phyloP scores from a whole-genome alignment of 2,888 invertebrate species.

The Notodonta ziczac region DNA sequence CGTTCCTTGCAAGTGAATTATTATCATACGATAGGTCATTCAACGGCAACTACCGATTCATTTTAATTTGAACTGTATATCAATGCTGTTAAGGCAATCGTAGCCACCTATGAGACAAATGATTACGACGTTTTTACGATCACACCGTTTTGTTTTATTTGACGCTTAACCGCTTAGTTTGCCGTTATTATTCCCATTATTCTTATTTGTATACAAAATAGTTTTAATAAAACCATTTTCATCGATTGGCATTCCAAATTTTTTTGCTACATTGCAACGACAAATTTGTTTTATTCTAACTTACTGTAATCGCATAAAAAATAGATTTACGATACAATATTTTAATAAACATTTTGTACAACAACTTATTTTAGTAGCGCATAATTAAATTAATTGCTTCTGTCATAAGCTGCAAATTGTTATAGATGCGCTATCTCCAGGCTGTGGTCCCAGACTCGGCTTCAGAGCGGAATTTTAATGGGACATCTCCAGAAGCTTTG shows the following conservation, averaged over 20 bases:
- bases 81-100: slow-evolving; percentile 18
- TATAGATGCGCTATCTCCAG: background rate
- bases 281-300: too few species aligned
- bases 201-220: too few species aligned
- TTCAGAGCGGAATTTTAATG: slow-evolving; percentile 42
- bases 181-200: too few species aligned
- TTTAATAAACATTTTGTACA: background rate
- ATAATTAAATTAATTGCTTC: background rate
- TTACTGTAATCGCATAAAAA: too few species aligned
- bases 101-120: slow-evolving; percentile 14
- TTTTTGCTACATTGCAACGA: too few species aligned
- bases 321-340: too few species aligned
- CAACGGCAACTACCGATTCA: slow-evolving; percentile 14
- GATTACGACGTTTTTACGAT: slow-evolving; percentile 29
- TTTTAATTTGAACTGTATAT: slow-evolving; percentile 18
- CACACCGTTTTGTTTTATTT: slow-evolving; percentile 32
- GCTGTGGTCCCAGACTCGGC: too few species aligned
- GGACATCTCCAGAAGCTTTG: slow-evolving; percentile 41
- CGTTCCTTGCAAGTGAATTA: slow-evolving; percentile 14
- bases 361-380: background rate
- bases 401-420: background rate
- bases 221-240: too few species aligned
- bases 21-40: slow-evolving; percentile 28
- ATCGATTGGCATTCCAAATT: too few species aligned
- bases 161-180: slow-evolving; percentile 20